phyloP scores from a whole-genome alignment of 2,797 vertebrate genomes.

The Cyclura pinguis region DNA sequence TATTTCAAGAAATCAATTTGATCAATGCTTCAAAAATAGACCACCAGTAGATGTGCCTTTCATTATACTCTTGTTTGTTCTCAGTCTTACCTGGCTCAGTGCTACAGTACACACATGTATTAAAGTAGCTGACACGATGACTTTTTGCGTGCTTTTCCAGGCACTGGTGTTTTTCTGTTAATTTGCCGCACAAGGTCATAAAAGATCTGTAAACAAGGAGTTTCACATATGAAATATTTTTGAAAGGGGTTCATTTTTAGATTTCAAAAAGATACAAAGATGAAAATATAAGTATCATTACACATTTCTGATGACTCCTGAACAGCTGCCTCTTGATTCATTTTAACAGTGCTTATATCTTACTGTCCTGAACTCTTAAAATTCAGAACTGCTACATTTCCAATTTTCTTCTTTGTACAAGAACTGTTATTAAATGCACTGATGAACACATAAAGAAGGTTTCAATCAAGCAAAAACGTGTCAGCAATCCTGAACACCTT shows the following conservation, averaged over 20 bases:
- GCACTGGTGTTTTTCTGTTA: constrained; percentile 94
- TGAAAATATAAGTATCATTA: not conserved
- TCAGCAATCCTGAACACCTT: not conserved
- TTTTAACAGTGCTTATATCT: constrained; percentile 6
- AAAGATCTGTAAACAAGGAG: constrained; percentile 85
- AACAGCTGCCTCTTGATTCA: constrained; percentile 6
- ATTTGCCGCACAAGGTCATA: constrained; percentile 95
- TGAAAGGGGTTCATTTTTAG: constrained; percentile 4
- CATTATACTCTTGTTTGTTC: not conserved
- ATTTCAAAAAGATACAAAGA: not conserved
- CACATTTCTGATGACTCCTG: constrained; percentile 11
- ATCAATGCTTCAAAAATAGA: not conserved
- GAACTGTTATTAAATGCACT: not conserved
- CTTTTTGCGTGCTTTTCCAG: constrained; percentile 91
- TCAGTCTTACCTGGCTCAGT: constrained; percentile 88
- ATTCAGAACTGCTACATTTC: not conserved
- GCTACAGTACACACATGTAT: constrained; percentile 87
- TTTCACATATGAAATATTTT: constrained; percentile 38
- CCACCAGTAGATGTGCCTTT: not conserved
- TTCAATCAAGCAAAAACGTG: not conserved
- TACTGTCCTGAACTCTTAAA: not conserved
- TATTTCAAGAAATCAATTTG: not conserved
- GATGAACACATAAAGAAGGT: not conserved
- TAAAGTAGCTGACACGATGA: constrained; percentile 93
- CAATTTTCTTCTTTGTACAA: not conserved